phyloP scores from a whole-genome alignment of 2,797 vertebrate species.

The Scomberomorus guttatus region DNA sequence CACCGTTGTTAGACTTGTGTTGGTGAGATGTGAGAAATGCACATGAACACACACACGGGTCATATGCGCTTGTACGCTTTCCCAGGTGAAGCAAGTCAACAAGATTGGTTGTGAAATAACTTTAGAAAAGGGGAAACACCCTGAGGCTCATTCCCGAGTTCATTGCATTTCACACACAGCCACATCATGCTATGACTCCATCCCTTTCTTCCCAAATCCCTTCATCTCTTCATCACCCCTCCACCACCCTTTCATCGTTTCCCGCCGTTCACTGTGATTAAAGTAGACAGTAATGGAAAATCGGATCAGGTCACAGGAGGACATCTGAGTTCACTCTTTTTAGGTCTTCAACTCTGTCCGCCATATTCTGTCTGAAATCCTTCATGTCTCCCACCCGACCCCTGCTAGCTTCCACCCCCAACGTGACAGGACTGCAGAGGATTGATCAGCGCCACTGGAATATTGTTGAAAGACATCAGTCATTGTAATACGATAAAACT shows the following conservation, averaged over 20 bases:
- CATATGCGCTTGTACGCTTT: conserved; percentile 19
- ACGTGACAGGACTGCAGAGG: conserved; percentile 24
- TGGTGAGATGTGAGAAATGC: conserved; percentile 5
- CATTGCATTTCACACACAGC: conserved; percentile 63
- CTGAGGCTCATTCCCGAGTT: conserved; percentile 52
- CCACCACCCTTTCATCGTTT: conserved; percentile 67
- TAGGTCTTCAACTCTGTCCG: conserved; percentile 29
- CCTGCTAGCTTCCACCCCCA: conserved; percentile 8
- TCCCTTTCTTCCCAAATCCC: conserved; percentile 63
- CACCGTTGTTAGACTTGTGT: conserved; percentile 20
- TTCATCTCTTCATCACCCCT: conserved; percentile 63
- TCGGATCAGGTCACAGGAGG: conserved; percentile 71
- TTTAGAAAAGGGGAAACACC: conserved; percentile 46
- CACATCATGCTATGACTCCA: conserved; percentile 51
- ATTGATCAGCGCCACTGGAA: conserved; percentile 54
- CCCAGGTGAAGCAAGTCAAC: conserved; percentile 36
- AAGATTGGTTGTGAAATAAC: conserved; percentile 64
- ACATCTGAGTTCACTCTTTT: conserved; percentile 65
- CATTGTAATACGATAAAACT: conserved; percentile 50
- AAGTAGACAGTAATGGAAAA: conserved; percentile 75
- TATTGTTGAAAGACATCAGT: conserved; percentile 52
- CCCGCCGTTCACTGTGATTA: conserved; percentile 71
- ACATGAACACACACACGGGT: neutral
- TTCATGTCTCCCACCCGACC: conserved; percentile 29
- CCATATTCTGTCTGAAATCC: conserved; percentile 47